Conservation (phyloP, 2,888 invertebrate genomes). For the Drosophila subquinaria region DNA sequence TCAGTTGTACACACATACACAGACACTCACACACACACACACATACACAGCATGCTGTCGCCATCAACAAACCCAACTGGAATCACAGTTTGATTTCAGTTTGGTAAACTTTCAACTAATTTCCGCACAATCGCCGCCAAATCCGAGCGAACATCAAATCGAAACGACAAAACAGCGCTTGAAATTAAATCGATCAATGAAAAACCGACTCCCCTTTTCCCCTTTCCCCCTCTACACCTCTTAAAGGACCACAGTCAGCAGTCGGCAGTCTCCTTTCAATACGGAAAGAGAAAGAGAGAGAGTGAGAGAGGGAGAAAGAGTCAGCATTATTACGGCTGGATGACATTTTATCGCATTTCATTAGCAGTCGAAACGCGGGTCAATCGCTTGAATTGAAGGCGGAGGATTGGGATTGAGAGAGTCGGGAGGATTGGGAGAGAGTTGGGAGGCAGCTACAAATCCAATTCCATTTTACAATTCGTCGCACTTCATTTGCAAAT, state of each 20-base stretch:
- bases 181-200: conserved; percentile 68
- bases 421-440: too few relatives aligned
- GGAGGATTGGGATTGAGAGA: not conserved
- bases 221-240: not conserved
- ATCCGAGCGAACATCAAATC: conserved; percentile 53
- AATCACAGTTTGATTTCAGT: conserved; percentile 35
- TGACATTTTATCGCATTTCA: conserved; percentile 74
- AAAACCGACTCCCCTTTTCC: not conserved
- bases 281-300: not conserved
- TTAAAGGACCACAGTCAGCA: conserved; percentile 1
- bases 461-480: conserved; percentile 68
- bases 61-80: conserved; percentile 24
- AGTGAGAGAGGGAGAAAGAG: conserved; percentile 2
- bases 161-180: conserved; percentile 53
- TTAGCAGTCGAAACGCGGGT: conserved; percentile 48
- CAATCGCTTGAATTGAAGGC: not conserved
- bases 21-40: not conserved
- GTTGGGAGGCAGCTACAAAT: conserved; percentile 23
- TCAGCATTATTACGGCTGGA: conserved; percentile 61
- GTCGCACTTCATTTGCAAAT: conserved; percentile 68
- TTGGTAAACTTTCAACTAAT: conserved; percentile 60
- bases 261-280: conserved; percentile 7
- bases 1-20: not conserved
- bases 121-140: conserved; percentile 64
- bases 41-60: not conserved